A percentile compares a stretch with the other conserved stretches of the same genome.
phyloP scores from a whole-genome alignment of 2,888 invertebrate genomes.

The Synanthedon andrenaeformis region DNA sequence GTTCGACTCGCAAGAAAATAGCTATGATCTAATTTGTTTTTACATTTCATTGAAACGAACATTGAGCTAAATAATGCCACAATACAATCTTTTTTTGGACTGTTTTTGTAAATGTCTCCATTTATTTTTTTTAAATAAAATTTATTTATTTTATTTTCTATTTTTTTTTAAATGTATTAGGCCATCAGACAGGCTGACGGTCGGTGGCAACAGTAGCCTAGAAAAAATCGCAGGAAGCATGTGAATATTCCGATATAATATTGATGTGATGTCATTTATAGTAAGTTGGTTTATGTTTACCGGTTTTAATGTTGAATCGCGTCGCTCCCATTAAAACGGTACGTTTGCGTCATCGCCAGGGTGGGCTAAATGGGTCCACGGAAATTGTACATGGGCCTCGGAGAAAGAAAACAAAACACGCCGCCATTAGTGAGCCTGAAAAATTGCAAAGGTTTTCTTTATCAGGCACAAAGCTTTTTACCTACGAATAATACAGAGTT shows the following conservation, averaged over 20 bases:
- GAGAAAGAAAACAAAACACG: neutral
- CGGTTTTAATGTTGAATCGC: neutral
- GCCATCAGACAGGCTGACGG: too few species aligned
- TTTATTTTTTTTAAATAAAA: too few species aligned
- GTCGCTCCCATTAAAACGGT: constrained; percentile 8
- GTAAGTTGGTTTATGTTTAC: neutral
- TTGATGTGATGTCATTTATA: too few species aligned
- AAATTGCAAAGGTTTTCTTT: neutral
- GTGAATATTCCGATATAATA: too few species aligned
- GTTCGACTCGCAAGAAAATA: neutral
- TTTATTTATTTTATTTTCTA: too few species aligned
- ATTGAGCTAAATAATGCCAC: neutral
- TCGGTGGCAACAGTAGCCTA: too few species aligned
- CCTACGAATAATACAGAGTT: too few species aligned
- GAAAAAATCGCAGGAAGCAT: too few species aligned
- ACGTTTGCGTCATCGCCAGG: constrained; percentile 9
- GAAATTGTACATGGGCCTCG: neutral
- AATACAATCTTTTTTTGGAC: too few species aligned
- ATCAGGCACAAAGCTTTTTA: too few species aligned
- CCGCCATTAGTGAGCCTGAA: neutral
- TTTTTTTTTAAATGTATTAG: too few species aligned
- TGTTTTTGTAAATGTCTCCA: too few species aligned
- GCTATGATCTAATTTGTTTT: neutral
- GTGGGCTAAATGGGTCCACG: neutral
- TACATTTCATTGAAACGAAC: neutral